Evolutionary conservation across 2,888 invertebrate species (phyloP), one percentile per base, ranked within the genome.

Genomic region (Abscondita cerata): DNA sequence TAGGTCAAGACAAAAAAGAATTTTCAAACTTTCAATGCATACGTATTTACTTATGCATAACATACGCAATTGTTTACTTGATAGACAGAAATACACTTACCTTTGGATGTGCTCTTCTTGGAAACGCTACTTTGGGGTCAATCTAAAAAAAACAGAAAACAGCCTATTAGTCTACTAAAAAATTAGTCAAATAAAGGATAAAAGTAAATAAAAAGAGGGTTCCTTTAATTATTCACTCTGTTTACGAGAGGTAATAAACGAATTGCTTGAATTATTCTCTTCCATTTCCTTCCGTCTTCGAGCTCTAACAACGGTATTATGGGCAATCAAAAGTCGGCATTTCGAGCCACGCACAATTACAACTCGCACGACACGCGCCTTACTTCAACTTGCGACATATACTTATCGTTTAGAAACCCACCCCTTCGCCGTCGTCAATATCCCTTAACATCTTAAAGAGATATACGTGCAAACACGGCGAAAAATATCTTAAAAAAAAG

Each of bases 101-200:
- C 93, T 96, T 97, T 84, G 96, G 96, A 86, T 97, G 96, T 86
- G 96, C 95, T 89, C 96, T 90, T 86, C 98, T 92, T 75, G 99
- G 99, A 86, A 99, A 98, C 82, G 98, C 98, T 84, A 99, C 96
- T 90, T 99, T 99, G 76, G 98, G 98, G 85, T 99, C 98, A 87
- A 99, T 98, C 98, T 98, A 87, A 90, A 81, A 79, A 73, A 83
- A 81, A 81, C n/a, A 75, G 77, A 66, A 77, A 66, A 68, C 51
- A 65, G 25, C 52, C 59, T 56, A 67, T 60, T 56, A 54, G 47
- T 59, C 52, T 55, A 61, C 58, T 57, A 40, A 57, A 52, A 67
- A 68, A 69, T 68, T 70, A 68, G 62, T 59, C 66, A 65, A 64
- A 66, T 62, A 65, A 52, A 59, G 65, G 60, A 68, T 67, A 66